Evolutionary conservation across 2,888 invertebrate species (phyloP).

Genomic region (Eristalis pertinax): DNA sequence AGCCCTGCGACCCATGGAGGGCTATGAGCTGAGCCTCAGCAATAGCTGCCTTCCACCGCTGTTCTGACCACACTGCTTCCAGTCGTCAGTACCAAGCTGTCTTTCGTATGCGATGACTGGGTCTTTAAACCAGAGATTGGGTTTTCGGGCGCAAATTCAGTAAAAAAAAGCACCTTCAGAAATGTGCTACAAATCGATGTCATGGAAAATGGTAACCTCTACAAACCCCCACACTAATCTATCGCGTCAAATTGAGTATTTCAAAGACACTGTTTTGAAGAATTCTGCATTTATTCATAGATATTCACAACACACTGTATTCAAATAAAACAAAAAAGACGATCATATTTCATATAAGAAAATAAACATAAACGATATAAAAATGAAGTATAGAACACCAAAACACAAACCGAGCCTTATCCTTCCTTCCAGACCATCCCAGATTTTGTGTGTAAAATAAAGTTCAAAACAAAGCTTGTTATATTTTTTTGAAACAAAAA

Average conservation of each 20-base stretch:
- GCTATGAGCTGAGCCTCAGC: too few relatives aligned
- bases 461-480: slow-evolving; percentile 48
- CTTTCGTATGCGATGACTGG: too few relatives aligned
- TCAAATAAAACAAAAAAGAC: not conserved
- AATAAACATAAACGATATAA: not conserved
- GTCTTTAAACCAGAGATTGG: too few relatives aligned
- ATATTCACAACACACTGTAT: not conserved
- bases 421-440: slow-evolving; percentile 58
- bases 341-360: not conserved
- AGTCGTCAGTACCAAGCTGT: too few relatives aligned
- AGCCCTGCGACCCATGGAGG: too few relatives aligned
- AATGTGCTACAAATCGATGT: too few relatives aligned
- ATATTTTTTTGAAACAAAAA: slow-evolving; percentile 7
- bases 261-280: not conserved
- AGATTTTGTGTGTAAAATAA: slow-evolving; percentile 40
- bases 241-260: not conserved
- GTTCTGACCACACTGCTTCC: too few relatives aligned
- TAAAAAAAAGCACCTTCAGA: too few relatives aligned
- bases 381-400: not conserved
- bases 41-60: too few relatives aligned
- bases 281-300: slow-evolving; percentile 10
- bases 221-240: too few relatives aligned
- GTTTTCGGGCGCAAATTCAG: too few relatives aligned
- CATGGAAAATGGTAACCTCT: too few relatives aligned
- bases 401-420: slow-evolving; percentile 59